A percentile compares a stretch with the other conserved stretches of the same genome.
phyloP scores from a whole-genome alignment of 2,888 invertebrate genomes.

The Sturmia bella region DNA sequence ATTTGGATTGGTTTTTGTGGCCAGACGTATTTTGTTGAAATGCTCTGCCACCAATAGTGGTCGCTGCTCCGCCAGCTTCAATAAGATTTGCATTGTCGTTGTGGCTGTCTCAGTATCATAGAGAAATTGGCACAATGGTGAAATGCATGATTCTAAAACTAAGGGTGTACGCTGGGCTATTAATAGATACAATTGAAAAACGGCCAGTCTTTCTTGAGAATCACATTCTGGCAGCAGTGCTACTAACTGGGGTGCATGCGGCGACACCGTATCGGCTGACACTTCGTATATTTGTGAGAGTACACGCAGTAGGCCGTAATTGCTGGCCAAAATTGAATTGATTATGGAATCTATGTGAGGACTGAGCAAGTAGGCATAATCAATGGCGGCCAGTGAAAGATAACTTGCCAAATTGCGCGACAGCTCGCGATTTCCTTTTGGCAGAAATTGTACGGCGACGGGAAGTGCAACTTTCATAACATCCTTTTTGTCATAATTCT shows the following conservation, averaged over 20 bases:
- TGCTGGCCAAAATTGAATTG: constrained; percentile 94
- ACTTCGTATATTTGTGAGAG: constrained; percentile 95
- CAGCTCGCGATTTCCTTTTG: constrained; percentile 94
- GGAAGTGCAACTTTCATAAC: constrained; percentile 88
- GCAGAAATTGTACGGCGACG: constrained; percentile 94
- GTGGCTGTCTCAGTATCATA: constrained; percentile 84
- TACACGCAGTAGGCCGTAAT: constrained; percentile 93
- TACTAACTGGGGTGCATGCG: constrained; percentile 91
- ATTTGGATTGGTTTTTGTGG: constrained; percentile 86
- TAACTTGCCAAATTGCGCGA: constrained; percentile 95
- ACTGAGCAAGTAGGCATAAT: constrained; percentile 92
- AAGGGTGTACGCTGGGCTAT: constrained; percentile 91
- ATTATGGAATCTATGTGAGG: constrained; percentile 94
- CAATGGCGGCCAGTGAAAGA: constrained; percentile 94
- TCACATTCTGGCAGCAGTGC: constrained; percentile 90
- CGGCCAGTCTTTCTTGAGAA: constrained; percentile 91
- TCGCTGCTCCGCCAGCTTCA: constrained; percentile 87
- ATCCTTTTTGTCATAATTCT: constrained; percentile 85
- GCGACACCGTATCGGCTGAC: constrained; percentile 92
- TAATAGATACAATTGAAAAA: constrained; percentile 91
- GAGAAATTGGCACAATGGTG: constrained; percentile 91
- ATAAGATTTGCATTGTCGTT: constrained; percentile 88
- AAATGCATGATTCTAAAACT: constrained; percentile 90
- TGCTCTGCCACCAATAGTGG: constrained; percentile 88
- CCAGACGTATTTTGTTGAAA: constrained; percentile 86